Evolutionary conservation across 2,888 invertebrate species (phyloP), one percentile per base, ranked within the genome.

Genomic region (Apoda limacodes): DNA sequence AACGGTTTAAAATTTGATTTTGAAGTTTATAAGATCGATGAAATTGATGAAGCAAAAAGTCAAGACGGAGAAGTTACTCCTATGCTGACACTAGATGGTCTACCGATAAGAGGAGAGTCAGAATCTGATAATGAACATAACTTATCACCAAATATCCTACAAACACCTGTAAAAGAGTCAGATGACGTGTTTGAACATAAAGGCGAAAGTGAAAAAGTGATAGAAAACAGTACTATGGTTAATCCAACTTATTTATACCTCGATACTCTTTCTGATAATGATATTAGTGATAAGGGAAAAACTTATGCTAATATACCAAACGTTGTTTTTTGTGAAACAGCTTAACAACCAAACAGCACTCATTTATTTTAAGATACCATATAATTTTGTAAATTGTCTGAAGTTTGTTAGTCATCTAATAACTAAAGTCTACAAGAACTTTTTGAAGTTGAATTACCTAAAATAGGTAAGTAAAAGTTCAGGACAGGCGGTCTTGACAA

Each of bases 1-100:
- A 55, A 56, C 2, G 60, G 60, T 4, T 63, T 67, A 3, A 71
- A 76, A 37, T 85, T 85, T 46, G 72, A 82, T 42, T 87, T 87
- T 49, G 75, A 80, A 27, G 45, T 68, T 12, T 61, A 59, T 15
- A 66, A 60, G 26, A 64, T 64, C 40, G 43, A 57, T 1, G 56
- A 57, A 30, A 45, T 39, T 5, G 54, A 64, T 1, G 66, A 56
- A 46, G 62, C 45, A 22, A 60, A 55, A 30, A 59, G 49, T 25
- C 55, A 63, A 26, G 68, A 69, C 1, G 66, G 70, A 1, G 85
- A 85, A 46, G 44, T 81, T 20, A 67, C 83, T 0, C 85, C 85
- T 1, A 85, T 85, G 83, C 53, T 85, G 25, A 65, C 71, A 9
- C 49, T 76, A 3, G 67, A 65, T 43, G 76, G 71, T 37, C 49